Base-by-base conservation (phyloP, 2,888 invertebrate species). In the Dryomyza anilis region DNA sequence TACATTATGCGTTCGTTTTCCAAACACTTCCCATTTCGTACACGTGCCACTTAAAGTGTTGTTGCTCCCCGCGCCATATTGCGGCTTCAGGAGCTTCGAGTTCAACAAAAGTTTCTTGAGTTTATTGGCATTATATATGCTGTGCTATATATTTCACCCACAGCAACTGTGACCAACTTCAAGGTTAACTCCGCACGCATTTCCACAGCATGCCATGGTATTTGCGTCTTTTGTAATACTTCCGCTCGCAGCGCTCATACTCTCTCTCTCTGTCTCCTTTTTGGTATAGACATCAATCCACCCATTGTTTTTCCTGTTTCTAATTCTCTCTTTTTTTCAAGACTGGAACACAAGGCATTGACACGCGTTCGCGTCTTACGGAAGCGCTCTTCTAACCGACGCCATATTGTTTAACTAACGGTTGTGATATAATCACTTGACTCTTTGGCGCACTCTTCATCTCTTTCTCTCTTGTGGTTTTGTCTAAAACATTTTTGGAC, bases 151-250 rank as follows among this genome's bases (percentile, higher is more conserved):
- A 25, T 10, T 36, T n/a, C 25, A 21, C 27, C 53, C 43, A 27
- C 45, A 29, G 64, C 64, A 33, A 55, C 60, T 48, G 55, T 46
- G 63, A 30, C 53, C 45, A 70, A 76, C 74, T 73, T 75, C 75
- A 75, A 75, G 75, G 75, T 75, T 77, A 75, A 69, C 73, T 69
- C 23, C 39, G 39, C 48, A 73, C 70, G 69, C 6, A 57, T 65
- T 63, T 45, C 57, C n/a, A n/a, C 50, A 19, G 19, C 21, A 19
- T 16, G 19, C 21, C 50, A 10, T 6, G n/a, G 0, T 50, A 16
- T 16, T 55, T n/a, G 12, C 39, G 6, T 12, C 33, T 33, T 12
- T 33, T 33, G 7, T 8, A 6, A 33, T 12, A 8, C 33, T 33
- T 33, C 33, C 12, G 7, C 12, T 12, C 33, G 6, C 33, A 8